phyloP scores from a whole-genome alignment of 1,140 invertebrate genomes.

The Tyrophagus putrescentiae region DNA sequence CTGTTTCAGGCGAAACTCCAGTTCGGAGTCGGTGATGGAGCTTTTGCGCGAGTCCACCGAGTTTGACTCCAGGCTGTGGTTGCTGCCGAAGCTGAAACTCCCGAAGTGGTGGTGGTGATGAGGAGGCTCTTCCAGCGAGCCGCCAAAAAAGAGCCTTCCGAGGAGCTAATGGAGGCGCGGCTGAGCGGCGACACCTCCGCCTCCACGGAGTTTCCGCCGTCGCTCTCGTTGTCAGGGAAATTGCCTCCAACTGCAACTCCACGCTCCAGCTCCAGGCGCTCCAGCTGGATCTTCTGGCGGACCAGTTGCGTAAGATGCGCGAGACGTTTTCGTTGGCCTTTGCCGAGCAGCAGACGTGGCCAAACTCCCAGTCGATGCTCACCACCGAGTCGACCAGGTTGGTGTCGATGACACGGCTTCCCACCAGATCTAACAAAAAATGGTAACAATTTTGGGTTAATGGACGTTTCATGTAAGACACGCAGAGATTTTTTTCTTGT shows the following conservation, averaged over 20 bases:
- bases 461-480: neutral
- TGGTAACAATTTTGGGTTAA: neutral
- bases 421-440: constrained; percentile 47
- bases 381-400: constrained; percentile 66
- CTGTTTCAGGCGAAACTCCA: neutral
- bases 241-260: neutral
- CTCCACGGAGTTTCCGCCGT: neutral
- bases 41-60: constrained; percentile 2
- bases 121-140: no score
- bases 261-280: neutral
- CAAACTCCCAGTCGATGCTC: constrained; percentile 72
- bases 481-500: neutral
- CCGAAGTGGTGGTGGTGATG: neutral
- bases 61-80: neutral
- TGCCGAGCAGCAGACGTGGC: constrained; percentile 71
- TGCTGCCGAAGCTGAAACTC: constrained; percentile 9
- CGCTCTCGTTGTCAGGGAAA: neutral
- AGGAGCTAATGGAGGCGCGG: no score
- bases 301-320: constrained; percentile 54
- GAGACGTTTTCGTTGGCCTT: constrained; percentile 58
- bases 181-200: neutral
- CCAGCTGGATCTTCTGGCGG: constrained; percentile 39
- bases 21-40: constrained; percentile 2
- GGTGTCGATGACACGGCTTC: constrained; percentile 25
- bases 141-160: no score